Percentiles rank a stretch among this genome's conserved stretches.
Conservation (phyloP, 2,888 invertebrate genomes). For the Pammene fasciana region DNA sequence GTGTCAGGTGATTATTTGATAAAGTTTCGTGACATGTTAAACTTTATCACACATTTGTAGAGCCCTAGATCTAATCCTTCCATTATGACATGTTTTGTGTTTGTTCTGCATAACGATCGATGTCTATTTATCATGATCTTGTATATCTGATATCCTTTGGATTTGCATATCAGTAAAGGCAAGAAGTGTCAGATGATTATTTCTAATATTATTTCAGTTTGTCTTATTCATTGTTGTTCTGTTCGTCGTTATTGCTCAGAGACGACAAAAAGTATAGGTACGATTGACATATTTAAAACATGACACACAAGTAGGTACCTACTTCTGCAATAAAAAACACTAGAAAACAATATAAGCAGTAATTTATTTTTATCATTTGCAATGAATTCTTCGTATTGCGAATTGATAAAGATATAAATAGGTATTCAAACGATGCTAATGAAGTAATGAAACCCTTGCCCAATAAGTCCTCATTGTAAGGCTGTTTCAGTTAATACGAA, state of each 20-base stretch:
- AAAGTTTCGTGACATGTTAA: too few species aligned
- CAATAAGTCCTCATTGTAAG: conserved; percentile 5
- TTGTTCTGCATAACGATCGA: too few species aligned
- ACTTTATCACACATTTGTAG: too few species aligned
- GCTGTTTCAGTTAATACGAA: conserved; percentile 3
- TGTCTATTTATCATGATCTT: too few species aligned
- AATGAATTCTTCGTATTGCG: conserved; percentile 28
- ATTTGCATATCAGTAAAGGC: background rate
- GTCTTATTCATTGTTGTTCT: too few species aligned
- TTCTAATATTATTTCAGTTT: background rate
- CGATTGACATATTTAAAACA: conserved; percentile 4
- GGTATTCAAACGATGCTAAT: background rate
- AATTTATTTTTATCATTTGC: conserved; percentile 16
- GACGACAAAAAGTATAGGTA: background rate
- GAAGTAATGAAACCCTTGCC: background rate
- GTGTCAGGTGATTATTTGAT: too few species aligned
- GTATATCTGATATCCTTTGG: background rate
- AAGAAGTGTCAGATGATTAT: background rate
- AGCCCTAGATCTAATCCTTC: too few species aligned
- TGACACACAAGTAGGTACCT: conserved; percentile 8
- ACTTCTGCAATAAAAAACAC: conserved; percentile 11
- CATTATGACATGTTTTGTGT: too few species aligned
- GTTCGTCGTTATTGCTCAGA: too few species aligned
- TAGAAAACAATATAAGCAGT: conserved; percentile 18
- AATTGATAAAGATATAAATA: background rate